phyloP scores from a whole-genome alignment of 2,113 vertebrate species.

The Ammospiza nelsoni region DNA sequence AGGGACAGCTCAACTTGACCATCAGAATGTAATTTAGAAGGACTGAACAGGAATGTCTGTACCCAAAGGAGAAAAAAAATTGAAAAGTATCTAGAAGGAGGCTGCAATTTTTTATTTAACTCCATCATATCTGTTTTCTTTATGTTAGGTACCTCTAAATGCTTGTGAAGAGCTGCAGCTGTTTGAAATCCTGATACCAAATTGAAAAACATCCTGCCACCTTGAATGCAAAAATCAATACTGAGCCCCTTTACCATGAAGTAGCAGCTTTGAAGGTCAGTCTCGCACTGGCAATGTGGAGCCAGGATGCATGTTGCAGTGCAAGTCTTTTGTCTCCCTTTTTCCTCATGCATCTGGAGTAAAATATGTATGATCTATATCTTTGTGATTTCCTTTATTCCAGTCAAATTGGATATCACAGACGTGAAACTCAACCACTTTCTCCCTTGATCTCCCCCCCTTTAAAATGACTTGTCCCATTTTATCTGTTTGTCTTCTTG shows the following conservation, averaged over 20 bases:
- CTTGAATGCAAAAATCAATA: background rate
- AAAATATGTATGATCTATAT: background rate
- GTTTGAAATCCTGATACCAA: background rate
- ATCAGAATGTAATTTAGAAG: background rate
- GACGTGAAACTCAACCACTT: background rate
- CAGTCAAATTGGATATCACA: background rate
- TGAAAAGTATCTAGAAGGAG: background rate
- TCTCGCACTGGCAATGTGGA: background rate
- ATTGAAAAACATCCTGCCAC: background rate
- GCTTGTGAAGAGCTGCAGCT: background rate
- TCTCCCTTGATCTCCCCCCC: background rate
- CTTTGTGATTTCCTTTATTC: background rate
- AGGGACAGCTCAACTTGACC: background rate
- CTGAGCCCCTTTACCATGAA: background rate
- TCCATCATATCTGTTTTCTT: background rate
- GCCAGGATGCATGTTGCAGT: background rate
- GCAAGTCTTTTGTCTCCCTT: background rate
- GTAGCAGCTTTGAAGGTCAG: constrained; percentile 17
- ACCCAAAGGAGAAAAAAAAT: background rate
- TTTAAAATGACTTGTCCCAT: background rate
- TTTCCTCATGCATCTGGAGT: background rate
- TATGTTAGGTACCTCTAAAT: background rate
- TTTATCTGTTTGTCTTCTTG: background rate
- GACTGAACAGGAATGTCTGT: background rate
- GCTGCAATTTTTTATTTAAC: background rate